Percentiles rank a stretch among this genome's conserved stretches.
These are phyloP conservation scores for Hassar affinis DNA, from an alignment of 2,113 vertebrate species.

Conservation along the genomic window DNA sequence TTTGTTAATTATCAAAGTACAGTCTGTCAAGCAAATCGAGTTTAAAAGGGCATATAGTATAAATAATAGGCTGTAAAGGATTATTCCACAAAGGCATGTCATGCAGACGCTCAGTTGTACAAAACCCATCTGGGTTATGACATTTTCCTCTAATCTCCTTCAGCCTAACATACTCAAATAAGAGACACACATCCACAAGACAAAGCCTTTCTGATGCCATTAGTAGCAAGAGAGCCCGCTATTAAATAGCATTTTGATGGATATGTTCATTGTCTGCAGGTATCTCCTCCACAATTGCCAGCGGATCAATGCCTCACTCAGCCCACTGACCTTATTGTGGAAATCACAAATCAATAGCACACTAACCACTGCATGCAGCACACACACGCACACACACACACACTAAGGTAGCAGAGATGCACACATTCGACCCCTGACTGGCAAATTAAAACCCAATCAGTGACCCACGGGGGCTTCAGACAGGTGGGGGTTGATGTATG, in stretches of 20 bases:
- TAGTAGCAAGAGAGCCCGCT: conserved; percentile 53
- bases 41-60: conserved; percentile 18
- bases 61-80: conserved; percentile 30
- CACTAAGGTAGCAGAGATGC: conserved; percentile 33
- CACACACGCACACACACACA: conserved; percentile 17
- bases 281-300: conserved; percentile 43
- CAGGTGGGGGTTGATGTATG: background rate
- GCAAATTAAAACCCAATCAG: conserved; percentile 73
- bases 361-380: conserved; percentile 32
- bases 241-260: conserved; percentile 58
- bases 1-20: conserved; percentile 17
- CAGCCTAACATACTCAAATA: conserved; percentile 9
- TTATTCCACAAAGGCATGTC: background rate
- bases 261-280: conserved; percentile 54
- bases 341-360: conserved; percentile 53
- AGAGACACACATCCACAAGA: conserved; percentile 23
- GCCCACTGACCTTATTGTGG: conserved; percentile 44
- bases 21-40: conserved; percentile 16
- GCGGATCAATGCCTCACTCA: conserved; percentile 43
- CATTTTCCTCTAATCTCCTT: conserved; percentile 27
- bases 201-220: conserved; percentile 57
- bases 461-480: conserved; percentile 54
- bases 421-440: conserved; percentile 56
- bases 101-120: background rate
- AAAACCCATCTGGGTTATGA: conserved; percentile 16